Evolutionary conservation across 2,797 vertebrate species (phyloP), one percentile per base, ranked within the genome.

Genomic region (Anabas testudineus): DNA sequence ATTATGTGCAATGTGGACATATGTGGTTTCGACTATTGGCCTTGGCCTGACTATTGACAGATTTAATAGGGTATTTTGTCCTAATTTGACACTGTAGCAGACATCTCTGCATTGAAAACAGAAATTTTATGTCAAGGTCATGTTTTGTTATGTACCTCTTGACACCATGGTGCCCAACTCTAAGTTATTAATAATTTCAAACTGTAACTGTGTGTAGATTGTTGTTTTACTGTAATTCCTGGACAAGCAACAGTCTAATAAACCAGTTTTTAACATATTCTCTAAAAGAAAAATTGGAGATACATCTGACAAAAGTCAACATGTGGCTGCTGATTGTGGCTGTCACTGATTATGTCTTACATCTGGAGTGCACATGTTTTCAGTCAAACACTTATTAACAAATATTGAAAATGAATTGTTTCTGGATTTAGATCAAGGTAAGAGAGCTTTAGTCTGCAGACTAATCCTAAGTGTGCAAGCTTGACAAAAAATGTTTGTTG

Each of bases 281-380:
- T 49, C 46, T 14, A 2, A 63, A 68, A 42, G 12, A 41, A 34
- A 59, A 39, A 14, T 7, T 36, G 5, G 10, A 30, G 56, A 49
- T 32, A 28, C 54, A 65, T 79, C 61, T 71, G 55, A 48, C 48
- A 10, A 19, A 73, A 71, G 56, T 76, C 42, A 65, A 39, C 51
- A 16, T 10, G 43, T 46, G 46, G 48, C 51, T 58, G 28, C 28
- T 30, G 28, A 30, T 30, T 30, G 28, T 30, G 30, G 55, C 74
- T 74, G 70, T 59, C 49, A 18, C 13, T 60, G 19, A 79, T 83
- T 62, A 61, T 61, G 48, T 43, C n/a, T 42, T 53, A 19, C 7
- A 22, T 81, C 28, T 58, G 30, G 18, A 30, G 16, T 7, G 53
- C 52, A 71, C 45, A 59, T 80, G 61, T 76, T 78, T 78, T 55